These are phyloP conservation scores for Agrotis puta DNA, from an alignment of 2,888 invertebrate genomes.

Conservation along the genomic window DNA sequence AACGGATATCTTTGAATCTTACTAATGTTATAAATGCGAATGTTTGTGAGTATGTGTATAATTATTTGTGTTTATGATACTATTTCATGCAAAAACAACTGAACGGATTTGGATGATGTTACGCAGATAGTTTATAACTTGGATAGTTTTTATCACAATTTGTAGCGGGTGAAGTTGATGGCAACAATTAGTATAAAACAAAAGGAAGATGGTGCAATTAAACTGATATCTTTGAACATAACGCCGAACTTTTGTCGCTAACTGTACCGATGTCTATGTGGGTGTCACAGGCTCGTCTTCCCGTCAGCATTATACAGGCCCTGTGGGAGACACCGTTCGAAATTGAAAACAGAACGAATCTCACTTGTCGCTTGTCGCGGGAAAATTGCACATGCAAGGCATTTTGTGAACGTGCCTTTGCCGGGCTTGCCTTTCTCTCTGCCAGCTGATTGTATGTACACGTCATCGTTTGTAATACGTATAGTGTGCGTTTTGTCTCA, in stretches of 20 bases:
- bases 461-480: no score
- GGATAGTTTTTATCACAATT: no score
- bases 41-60: no score
- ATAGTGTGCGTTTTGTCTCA: constrained; percentile 2
- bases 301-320: constrained; percentile 65
- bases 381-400: constrained; percentile 57
- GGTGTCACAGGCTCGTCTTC: constrained; percentile 54
- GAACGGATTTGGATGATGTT: no score
- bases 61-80: no score
- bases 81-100: no score
- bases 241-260: background rate
- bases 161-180: no score
- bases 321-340: constrained; percentile 69
- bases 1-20: background rate
- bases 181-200: no score
- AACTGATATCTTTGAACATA: background rate
- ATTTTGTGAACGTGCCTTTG: constrained; percentile 35
- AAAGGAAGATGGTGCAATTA: no score
- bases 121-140: no score
- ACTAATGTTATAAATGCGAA: no score
- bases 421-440: background rate
- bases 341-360: constrained; percentile 77
- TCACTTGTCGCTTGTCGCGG: constrained; percentile 50
- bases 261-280: constrained; percentile 24
- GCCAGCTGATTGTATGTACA: no score